Evolutionary conservation across 2,797 vertebrate genomes (phyloP).

Genomic region (Aphelocoma californica): DNA sequence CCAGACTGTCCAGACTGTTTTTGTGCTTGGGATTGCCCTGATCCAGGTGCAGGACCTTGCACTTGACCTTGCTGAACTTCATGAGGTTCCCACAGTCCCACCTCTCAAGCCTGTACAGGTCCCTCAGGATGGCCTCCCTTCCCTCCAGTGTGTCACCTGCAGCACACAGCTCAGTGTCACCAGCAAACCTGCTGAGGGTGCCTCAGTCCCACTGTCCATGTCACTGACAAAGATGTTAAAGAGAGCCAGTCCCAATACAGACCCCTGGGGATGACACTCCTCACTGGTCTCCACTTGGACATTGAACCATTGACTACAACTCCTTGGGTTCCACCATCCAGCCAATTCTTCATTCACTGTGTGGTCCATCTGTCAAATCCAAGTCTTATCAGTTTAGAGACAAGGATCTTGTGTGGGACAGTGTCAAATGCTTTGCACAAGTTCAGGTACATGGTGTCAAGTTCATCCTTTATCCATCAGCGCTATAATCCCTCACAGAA

Average conservation of each 20-base stretch:
- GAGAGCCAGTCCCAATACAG: rapidly evolving
- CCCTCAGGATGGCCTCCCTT: not conserved
- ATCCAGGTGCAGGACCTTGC: not conserved
- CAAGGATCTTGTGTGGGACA: not conserved
- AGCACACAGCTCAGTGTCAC: not conserved
- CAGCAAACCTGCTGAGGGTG: not conserved
- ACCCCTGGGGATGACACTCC: not conserved
- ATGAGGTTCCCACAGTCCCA: not conserved
- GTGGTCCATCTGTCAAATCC: not conserved
- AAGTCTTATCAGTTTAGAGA: not conserved
- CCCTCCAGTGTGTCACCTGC: not conserved
- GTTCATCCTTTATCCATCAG: not conserved
- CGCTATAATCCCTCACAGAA: not conserved
- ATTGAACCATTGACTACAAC: not conserved
- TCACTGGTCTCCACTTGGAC: not conserved
- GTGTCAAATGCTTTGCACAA: not conserved
- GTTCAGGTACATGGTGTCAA: not conserved
- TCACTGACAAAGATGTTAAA: not conserved
- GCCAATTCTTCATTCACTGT: rapidly evolving
- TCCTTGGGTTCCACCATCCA: not conserved
- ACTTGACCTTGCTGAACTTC: not conserved
- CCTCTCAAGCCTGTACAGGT: not conserved
- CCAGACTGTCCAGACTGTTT: not conserved
- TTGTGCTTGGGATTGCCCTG: not conserved
- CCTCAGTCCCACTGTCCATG: not conserved